Percentiles rank a stretch among this genome's conserved stretches.
phyloP scores from a whole-genome alignment of 2,113 vertebrate species.

The Theristicus caerulescens region DNA sequence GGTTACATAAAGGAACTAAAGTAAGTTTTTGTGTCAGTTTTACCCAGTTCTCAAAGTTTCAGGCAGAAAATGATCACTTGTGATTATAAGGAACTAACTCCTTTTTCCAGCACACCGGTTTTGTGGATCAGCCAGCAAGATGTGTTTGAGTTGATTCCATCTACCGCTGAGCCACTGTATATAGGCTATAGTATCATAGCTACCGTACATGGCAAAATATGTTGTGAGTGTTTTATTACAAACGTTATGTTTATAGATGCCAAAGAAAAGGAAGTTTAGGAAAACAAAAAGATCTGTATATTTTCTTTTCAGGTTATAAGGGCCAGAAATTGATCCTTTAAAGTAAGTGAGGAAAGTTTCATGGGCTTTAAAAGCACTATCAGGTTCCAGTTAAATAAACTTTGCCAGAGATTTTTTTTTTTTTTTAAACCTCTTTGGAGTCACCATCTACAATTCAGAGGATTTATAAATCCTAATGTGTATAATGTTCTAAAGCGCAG shows the following conservation, averaged over 20 bases:
- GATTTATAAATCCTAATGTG: slow-evolving; percentile 1
- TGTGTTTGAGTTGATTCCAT: background rate
- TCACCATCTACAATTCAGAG: background rate
- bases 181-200: background rate
- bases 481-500: background rate
- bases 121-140: background rate
- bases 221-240: background rate
- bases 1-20: background rate
- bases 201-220: background rate
- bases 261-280: background rate
- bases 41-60: background rate
- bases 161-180: background rate
- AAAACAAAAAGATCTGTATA: background rate
- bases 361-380: background rate
- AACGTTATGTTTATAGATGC: background rate
- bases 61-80: background rate
- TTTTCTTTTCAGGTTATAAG: background rate
- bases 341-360: background rate
- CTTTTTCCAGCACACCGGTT: background rate
- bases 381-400: background rate
- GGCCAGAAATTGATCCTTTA: background rate
- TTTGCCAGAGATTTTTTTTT: background rate
- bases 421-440: background rate
- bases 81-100: background rate
- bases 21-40: background rate